Evolutionary conservation across 2,888 invertebrate genomes (phyloP), one percentile per base, ranked within the genome.

Genomic region (Invenusta paracnida): DNA sequence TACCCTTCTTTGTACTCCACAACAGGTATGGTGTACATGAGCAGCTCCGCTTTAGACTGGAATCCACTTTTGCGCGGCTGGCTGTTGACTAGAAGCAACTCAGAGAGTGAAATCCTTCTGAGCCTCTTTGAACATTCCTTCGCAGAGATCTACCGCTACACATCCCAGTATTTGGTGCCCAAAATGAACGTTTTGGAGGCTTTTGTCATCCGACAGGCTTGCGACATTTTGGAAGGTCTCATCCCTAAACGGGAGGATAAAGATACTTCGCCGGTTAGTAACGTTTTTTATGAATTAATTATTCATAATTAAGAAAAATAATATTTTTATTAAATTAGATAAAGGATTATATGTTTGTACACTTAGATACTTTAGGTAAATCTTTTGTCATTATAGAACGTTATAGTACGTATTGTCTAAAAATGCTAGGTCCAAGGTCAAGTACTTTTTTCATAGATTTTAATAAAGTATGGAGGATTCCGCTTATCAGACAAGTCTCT

Each of bases 1-100:
- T 23, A 23, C 27, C 73, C 27, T 28, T 66, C 83, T 13, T 27
- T 17, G 2, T 73, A 1, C 66, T n/a, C 17, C 11, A 27, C 67
- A 1, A 1, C 30, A 85, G 85, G 85, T 86, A 95, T 95, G 92
- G 92, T 92, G 1, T 98, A 96, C 91, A 98, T 98, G 97, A 97
- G 97, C 89, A 96, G 96, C 0, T 97, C 97, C 0, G 97, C 96
- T 0, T 92, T 98, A 83, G 95, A 95, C 90, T 98, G 97, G 95
- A 94, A 94, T 89, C 97, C 97, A 90, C 95, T 97, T 85, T 93
- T 97, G 90, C 96, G 0, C 91, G 91, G 91, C 11, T 92, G 92
- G 92, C 88, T 92, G 87, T 90, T 91, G 82, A 88, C 89, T 48
- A 93, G 93, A 27, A 90, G 91, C 2, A 73, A 87, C 0, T 87